A percentile compares a stretch with the other conserved stretches of the same genome.
Conservation (phyloP, 2,797 vertebrate species). For the Octomys mimax region DNA sequence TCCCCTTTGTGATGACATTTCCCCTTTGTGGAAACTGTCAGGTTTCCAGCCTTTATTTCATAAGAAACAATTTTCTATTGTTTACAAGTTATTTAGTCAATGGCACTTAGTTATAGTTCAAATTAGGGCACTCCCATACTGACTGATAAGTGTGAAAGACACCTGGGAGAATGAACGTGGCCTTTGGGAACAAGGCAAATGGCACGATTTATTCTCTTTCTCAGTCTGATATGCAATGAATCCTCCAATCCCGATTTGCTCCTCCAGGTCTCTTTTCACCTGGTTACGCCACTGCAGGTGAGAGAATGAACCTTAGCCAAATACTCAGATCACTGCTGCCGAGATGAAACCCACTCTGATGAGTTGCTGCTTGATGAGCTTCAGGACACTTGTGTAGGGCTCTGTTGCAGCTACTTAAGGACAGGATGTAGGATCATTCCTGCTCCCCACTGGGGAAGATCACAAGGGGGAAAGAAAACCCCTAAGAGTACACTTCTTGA, state of each 20-base stretch:
- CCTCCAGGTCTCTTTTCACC: neutral
- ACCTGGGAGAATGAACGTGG: neutral
- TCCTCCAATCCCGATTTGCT: neutral
- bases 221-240: neutral
- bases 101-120: neutral
- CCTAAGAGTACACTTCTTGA: neutral
- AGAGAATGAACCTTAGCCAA: neutral
- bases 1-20: neutral
- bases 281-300: neutral
- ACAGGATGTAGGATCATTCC: neutral
- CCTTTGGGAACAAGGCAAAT: neutral
- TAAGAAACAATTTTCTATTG: neutral
- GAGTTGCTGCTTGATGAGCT: neutral
- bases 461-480: neutral
- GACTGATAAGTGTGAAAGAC: conserved; percentile 6
- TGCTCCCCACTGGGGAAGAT: neutral
- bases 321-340: neutral
- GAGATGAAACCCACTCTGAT: neutral
- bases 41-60: neutral
- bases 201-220: neutral
- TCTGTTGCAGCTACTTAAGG: neutral
- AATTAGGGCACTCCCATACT: neutral
- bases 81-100: neutral
- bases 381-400: neutral
- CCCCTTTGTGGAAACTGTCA: neutral